These are phyloP conservation scores for Malachius bipustulatus DNA, from an alignment of 2,888 invertebrate species.

Conservation along the genomic window DNA sequence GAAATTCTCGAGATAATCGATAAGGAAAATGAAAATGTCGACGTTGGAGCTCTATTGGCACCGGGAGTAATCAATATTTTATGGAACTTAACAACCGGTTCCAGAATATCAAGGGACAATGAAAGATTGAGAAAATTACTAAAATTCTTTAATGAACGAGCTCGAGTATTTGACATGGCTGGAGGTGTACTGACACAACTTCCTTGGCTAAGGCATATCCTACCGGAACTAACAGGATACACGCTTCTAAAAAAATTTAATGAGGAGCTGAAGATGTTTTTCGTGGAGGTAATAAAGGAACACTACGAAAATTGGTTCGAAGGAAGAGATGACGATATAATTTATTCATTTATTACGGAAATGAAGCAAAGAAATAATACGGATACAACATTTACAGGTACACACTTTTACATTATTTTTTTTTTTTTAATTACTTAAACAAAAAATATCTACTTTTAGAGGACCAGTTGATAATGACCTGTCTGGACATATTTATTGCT, in stretches of 20 bases:
- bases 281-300: constrained; percentile 45
- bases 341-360: constrained; percentile 50
- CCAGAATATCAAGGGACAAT: constrained; percentile 37
- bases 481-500: constrained; percentile 56
- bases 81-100: constrained; percentile 47
- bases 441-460: constrained; percentile 39
- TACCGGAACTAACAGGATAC: constrained; percentile 49
- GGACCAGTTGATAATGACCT: constrained; percentile 50
- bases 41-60: constrained; percentile 35
- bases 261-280: constrained; percentile 40
- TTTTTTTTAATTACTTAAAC: not conserved
- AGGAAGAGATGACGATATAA: constrained; percentile 44
- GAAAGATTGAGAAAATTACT: constrained; percentile 37
- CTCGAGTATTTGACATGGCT: constrained; percentile 38
- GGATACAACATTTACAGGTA: constrained; percentile 38
- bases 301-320: constrained; percentile 40
- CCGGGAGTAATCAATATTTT: constrained; percentile 52
- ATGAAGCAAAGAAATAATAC: constrained; percentile 37
- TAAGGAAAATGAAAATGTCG: constrained; percentile 22
- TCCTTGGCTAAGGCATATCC: constrained; percentile 51
- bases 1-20: constrained; percentile 31
- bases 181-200: constrained; percentile 42
- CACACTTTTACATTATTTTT: too few relatives aligned
- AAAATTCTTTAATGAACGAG: constrained; percentile 38
- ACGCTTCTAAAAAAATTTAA: constrained; percentile 46